These are phyloP conservation scores for Caenorhabditis zanzibari DNA, from an alignment of 2,888 invertebrate species.

Conservation along the genomic window DNA sequence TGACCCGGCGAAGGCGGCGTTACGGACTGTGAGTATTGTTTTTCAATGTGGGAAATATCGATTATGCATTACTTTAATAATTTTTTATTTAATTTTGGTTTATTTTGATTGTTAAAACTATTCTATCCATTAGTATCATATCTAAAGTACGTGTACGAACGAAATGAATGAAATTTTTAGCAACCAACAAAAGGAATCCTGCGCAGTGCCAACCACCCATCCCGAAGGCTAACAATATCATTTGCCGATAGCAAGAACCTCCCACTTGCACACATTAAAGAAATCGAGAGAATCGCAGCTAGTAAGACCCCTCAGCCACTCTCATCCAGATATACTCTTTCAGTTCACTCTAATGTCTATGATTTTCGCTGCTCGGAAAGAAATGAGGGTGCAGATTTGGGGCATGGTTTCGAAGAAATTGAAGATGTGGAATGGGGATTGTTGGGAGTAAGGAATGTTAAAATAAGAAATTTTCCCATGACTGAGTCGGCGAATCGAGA, in stretches of 20 bases:
- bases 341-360: slow-evolving; percentile 41
- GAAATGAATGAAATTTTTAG: too few species aligned
- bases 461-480: neutral
- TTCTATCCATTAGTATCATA: too few species aligned
- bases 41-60: too few species aligned
- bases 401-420: neutral
- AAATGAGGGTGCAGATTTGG: slow-evolving; percentile 12
- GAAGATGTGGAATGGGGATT: slow-evolving; percentile 33
- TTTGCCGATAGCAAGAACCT: slow-evolving; percentile 39
- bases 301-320: neutral
- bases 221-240: neutral
- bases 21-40: slow-evolving; percentile 8
- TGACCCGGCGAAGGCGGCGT: slow-evolving; percentile 19
- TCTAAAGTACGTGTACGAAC: too few species aligned
- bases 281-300: slow-evolving; percentile 42
- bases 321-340: neutral
- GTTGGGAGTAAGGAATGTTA: neutral
- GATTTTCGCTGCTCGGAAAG: slow-evolving; percentile 39
- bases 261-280: slow-evolving; percentile 19
- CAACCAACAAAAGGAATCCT: slow-evolving; percentile 20
- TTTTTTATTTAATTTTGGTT: too few species aligned
- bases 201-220: neutral
- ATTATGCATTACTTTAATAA: too few species aligned
- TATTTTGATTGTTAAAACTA: too few species aligned
- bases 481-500: slow-evolving; percentile 31